Evolutionary conservation across 2,888 invertebrate genomes (phyloP).

Genomic region (Drosophila eohydei): DNA sequence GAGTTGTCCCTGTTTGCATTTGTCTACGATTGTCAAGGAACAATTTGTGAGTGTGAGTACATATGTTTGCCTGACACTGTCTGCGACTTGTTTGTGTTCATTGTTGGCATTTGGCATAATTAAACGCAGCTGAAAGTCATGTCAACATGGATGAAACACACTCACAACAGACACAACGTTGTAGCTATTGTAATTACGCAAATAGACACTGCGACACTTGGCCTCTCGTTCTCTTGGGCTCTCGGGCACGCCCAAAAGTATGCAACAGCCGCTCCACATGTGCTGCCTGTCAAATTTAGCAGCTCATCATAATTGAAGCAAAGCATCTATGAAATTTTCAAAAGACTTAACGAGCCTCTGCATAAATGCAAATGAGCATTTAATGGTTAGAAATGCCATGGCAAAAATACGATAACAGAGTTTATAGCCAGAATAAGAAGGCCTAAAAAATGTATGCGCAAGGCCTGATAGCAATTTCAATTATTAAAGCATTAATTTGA

Average conservation of each 20-base stretch:
- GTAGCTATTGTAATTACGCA: conserved; percentile 48
- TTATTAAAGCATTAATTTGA: conserved; percentile 76
- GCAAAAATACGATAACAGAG: not conserved
- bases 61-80: conserved; percentile 44
- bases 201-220: conserved; percentile 46
- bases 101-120: conserved; percentile 77
- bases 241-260: conserved; percentile 34
- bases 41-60: conserved; percentile 32
- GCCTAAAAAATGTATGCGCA: conserved; percentile 1
- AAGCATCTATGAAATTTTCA: conserved; percentile 49
- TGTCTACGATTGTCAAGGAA: conserved; percentile 46
- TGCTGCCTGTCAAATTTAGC: conserved; percentile 41
- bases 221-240: conserved; percentile 12
- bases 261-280: conserved; percentile 25
- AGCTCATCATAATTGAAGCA: conserved; percentile 55
- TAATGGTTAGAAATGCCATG: conserved; percentile 27
- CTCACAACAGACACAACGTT: conserved; percentile 9
- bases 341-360: conserved; percentile 37
- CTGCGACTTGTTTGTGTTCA: conserved; percentile 48
- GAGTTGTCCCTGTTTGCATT: conserved; percentile 45
- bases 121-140: conserved; percentile 67
- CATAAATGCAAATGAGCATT: conserved; percentile 61
- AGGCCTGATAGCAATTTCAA: conserved; percentile 50
- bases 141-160: conserved; percentile 47
- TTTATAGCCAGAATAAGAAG: not conserved